phyloP scores from a whole-genome alignment of 1,140 invertebrate genomes.

The Sarcophaga bullata region DNA sequence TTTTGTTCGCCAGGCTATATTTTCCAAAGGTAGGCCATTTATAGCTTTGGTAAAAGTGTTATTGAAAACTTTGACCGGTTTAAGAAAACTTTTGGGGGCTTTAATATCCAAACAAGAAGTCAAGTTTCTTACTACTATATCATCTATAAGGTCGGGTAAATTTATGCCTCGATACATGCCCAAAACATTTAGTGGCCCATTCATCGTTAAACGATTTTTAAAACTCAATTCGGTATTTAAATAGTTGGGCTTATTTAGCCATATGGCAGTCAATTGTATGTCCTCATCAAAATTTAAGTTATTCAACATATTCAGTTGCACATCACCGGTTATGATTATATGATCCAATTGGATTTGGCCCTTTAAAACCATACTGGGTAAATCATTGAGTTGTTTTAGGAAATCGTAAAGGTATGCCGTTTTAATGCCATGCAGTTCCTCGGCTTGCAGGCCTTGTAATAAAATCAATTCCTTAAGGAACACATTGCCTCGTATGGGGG shows the following conservation, averaged over 20 bases:
- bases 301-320: conserved; percentile 50
- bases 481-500: conserved; percentile 33
- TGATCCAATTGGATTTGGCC: conserved; percentile 56
- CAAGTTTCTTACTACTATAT: conserved; percentile 51
- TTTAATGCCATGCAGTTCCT: conserved; percentile 50
- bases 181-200: conserved; percentile 48
- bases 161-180: conserved; percentile 53
- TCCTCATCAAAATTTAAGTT: conserved; percentile 44
- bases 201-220: conserved; percentile 46
- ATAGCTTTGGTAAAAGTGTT: conserved; percentile 48
- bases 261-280: conserved; percentile 54
- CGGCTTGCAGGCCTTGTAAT: conserved; percentile 48
- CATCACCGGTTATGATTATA: conserved; percentile 52
- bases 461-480: conserved; percentile 56
- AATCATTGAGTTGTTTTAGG: conserved; percentile 53
- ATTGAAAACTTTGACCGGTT: conserved; percentile 34
- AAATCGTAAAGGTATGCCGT: conserved; percentile 51
- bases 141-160: conserved; percentile 51
- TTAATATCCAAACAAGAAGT: conserved; percentile 44
- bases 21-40: conserved; percentile 53
- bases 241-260: conserved; percentile 57
- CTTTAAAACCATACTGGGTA: conserved; percentile 57
- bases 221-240: conserved; percentile 50
- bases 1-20: conserved; percentile 49
- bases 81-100: conserved; percentile 55